Evolutionary conservation across 2,797 vertebrate genomes (phyloP), one percentile per base, ranked within the genome.

Genomic region (Lagocephalus sceleratus): DNA sequence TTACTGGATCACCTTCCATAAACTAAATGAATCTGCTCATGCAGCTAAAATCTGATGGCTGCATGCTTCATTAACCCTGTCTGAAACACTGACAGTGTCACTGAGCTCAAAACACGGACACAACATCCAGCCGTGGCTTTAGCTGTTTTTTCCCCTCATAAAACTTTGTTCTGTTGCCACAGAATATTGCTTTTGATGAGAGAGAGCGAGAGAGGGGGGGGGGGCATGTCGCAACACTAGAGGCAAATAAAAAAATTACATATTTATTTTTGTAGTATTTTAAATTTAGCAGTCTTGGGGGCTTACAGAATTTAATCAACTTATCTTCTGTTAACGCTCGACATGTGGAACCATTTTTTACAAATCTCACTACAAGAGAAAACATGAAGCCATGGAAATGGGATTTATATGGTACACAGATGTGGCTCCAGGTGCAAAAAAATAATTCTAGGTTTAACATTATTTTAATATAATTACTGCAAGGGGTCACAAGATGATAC

Each of bases 311-410:
- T 73, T 63, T 75, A 71, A 78, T 81, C 69, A 63, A 72, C 61
- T 77, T 68, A 73, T 69, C 46, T 54, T 67, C 51, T 60, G 42
- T 75, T 76, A 63, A 29, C 35, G 44, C 40, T 54, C 7, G 63
- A 81, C 79, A 74, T 43, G 68, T 49, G 2, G 71, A 86, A 78
- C 52, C 26, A 23, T 45, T 71, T 68, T 35, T 50, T 23, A 61
- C 76, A 63, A 82, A 75, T 76, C 75, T 67, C 62, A 60, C 46
- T 52, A 53, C 60, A 51, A 53, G 25, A 35, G 48, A n/a, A 75
- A 82, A 76, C 68, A 73, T 75, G 63, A 61, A 58, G 17, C 60
- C 60, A 47, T 74, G 75, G 21, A 73, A 83, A 83, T 76, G 60
- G 43, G 63, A 85, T 78, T 78, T 79, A 64, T 54, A 61, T 23